Conservation (phyloP, 1,140 invertebrate species). For the Heliothis virescens region DNA sequence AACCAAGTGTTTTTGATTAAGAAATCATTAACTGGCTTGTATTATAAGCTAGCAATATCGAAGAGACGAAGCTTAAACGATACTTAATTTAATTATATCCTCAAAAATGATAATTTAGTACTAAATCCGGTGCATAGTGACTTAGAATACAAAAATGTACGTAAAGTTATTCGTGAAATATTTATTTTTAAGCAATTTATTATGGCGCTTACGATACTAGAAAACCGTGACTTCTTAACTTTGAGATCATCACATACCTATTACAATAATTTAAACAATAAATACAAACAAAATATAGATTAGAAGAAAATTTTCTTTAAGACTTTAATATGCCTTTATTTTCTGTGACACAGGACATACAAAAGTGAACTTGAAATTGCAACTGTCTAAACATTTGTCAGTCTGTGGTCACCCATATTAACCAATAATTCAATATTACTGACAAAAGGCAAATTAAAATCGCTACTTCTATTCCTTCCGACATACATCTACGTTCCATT, state of each 20-base stretch:
- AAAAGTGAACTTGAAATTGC: too few species aligned
- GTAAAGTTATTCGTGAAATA: background rate
- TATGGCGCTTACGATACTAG: slow-evolving; percentile 55
- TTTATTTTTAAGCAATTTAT: slow-evolving; percentile 33
- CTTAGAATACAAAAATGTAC: slow-evolving; percentile 20
- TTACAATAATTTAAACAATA: slow-evolving; percentile 42
- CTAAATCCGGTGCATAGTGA: slow-evolving; percentile 3
- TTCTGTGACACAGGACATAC: background rate
- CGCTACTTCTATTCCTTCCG: background rate
- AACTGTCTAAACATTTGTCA: too few species aligned
- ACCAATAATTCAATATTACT: background rate
- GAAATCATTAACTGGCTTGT: too few species aligned
- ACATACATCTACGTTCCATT: background rate
- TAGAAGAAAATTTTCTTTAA: background rate
- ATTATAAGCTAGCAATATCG: too few species aligned
- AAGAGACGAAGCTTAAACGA: too few species aligned
- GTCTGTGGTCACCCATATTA: background rate
- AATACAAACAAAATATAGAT: slow-evolving; percentile 22
- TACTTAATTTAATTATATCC: background rate
- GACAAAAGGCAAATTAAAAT: background rate
- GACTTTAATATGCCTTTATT: background rate
- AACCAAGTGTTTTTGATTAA: background rate
- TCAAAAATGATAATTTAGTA: background rate
- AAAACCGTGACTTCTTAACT: slow-evolving; percentile 55
- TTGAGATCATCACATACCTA: slow-evolving; percentile 63